Evolutionary conservation across 2,888 invertebrate species (phyloP).

Genomic region (Gryllus longicercus): DNA sequence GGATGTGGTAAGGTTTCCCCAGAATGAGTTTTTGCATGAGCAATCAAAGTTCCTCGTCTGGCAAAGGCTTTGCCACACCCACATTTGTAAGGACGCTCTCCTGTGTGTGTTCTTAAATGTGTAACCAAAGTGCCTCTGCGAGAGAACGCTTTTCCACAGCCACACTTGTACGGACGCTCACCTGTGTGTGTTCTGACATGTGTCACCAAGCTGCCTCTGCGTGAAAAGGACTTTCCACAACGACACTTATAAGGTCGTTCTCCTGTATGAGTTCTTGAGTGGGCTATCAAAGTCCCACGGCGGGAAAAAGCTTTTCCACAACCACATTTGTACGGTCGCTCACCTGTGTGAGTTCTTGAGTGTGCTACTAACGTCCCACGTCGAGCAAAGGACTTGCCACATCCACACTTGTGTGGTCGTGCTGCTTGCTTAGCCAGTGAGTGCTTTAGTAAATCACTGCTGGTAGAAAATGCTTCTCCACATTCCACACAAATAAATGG

Average conservation of each 20-base stretch:
- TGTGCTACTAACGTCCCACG: background rate
- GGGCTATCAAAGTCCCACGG: background rate
- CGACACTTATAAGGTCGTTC: constrained; percentile 7
- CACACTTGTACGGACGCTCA: background rate
- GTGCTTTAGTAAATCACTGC: background rate
- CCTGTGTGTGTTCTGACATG: constrained; percentile 11
- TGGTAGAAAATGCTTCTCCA: background rate
- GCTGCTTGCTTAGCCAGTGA: background rate
- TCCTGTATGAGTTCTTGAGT: background rate
- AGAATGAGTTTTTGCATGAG: background rate
- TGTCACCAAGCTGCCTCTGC: constrained; percentile 17
- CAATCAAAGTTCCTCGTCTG: background rate
- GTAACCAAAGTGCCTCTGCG: background rate
- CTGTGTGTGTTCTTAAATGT: background rate
- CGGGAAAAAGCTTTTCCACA: background rate
- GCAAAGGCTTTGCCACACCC: background rate
- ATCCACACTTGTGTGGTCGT: background rate
- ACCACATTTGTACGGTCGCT: background rate
- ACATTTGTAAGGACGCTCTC: constrained; percentile 1
- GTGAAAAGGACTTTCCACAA: background rate
- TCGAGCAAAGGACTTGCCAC: background rate
- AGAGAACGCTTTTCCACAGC: background rate
- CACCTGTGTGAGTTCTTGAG: background rate
- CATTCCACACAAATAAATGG: background rate
- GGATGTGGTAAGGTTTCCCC: background rate